Percentiles rank a stretch among this genome's conserved stretches.
Conservation (phyloP, 2,113 vertebrate species). For the Burhinus oedicnemus region DNA sequence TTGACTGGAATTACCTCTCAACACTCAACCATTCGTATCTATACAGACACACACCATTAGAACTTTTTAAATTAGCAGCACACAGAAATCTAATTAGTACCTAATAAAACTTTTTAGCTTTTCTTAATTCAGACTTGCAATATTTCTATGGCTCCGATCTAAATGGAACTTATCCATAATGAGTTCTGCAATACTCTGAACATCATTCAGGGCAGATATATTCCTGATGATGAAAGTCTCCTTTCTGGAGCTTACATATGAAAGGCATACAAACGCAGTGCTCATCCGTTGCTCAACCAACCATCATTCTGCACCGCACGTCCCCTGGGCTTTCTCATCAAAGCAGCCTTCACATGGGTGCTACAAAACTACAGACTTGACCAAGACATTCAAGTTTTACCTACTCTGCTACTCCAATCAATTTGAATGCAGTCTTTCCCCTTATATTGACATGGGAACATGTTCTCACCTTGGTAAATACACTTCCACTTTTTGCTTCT, state of each 20-base stretch:
- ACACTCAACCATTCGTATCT: neutral
- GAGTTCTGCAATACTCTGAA: neutral
- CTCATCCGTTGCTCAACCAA: neutral
- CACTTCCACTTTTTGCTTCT: slow-evolving; percentile 96
- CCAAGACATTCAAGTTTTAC: neutral
- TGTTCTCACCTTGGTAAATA: slow-evolving; percentile 90
- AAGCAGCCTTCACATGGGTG: neutral
- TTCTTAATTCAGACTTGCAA: neutral
- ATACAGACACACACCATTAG: neutral
- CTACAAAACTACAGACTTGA: neutral
- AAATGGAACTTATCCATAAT: neutral
- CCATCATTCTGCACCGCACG: neutral
- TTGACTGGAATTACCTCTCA: neutral
- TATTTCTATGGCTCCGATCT: neutral
- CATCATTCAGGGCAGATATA: neutral
- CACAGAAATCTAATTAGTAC: neutral
- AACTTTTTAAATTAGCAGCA: neutral
- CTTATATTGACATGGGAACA: rapidly evolving
- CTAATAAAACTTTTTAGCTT: slow-evolving; percentile 9
- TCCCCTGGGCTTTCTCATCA: neutral
- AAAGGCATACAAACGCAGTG: neutral
- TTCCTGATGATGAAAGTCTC: neutral
- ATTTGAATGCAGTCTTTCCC: neutral
- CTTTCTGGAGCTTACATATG: neutral
- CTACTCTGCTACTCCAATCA: neutral